Base-by-base conservation (phyloP, 2,113 vertebrate species). In the Crocuta crocuta region DNA sequence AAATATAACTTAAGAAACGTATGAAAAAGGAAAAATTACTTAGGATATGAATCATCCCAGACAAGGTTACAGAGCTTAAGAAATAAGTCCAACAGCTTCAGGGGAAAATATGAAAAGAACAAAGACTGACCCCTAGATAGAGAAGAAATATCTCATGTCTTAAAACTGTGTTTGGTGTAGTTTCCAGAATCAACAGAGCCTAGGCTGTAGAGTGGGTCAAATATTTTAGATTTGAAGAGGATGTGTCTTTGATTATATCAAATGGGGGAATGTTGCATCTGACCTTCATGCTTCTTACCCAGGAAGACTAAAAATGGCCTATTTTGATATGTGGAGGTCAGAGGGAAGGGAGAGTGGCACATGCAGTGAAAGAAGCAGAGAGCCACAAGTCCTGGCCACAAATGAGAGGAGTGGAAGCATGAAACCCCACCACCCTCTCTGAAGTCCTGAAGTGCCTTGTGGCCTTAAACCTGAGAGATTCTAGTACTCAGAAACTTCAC, bases 81-180 rank as follows among this genome's bases (percentile, higher is more conserved):
- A 61, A 86, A 82, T 92, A 89, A 96, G 48, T 31, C 28, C 31
- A 80, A 68, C 1, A 82, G 92, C 66, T 93, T 78, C 8, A 11
- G 76, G 48, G 63, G 68, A 94, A 96, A 94, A 50, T 70, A 24
- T n/a, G 55, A 86, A 61, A 39, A 96, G n/a, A 90, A 28, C 74
- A 81, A 89, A 74, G 45, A 88, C 33, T 80, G 74, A 66, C 58
- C n/a, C 17, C 17, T 71, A 82, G 61, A 65, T 31, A 88, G 81
- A 63, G 70, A 93, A 35, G 39, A 65, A 91, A 35, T 33, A 48
- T 24, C n/a, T 95, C 35, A 24, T 39, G 33, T 70, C 80, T 92
- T 78, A 61, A 84, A 58, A 84, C 3, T 28, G 10, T 9, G 6
- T 90, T 83, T 97, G 66, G 48, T 80, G 17, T 5, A 0, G 11